Base-by-base conservation (phyloP, 2,888 invertebrate species). In the Biston betularia region DNA sequence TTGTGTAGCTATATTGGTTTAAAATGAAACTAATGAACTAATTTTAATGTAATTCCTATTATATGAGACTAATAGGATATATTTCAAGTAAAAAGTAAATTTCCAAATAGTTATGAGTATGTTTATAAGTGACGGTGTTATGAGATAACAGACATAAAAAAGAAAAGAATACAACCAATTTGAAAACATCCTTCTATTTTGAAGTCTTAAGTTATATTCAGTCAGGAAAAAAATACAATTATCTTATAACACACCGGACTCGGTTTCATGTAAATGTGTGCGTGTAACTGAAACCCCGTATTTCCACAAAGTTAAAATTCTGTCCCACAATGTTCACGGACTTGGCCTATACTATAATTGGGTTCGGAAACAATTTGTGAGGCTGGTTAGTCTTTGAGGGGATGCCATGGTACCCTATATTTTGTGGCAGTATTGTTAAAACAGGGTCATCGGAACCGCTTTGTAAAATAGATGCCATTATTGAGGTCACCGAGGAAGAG, bases 361-460 rank as follows among this genome's bases (percentile, higher is more conserved):
- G 84, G 80, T 89, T 89, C 79, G 68, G 75, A 74, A 87, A 88
- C 87, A 86, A 88, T 88, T 89, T 83, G 76, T 73, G 72, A 78
- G 72, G 71, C 73, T 66, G 76, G 76, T 78, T 76, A 73, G 71
- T 76, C 77, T 79, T 79, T 76, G 72, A 72, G 67, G 63, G 69
- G 71, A 75, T 73, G 69, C 63, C 63, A 66, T 64, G 71, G 73
- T 62, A 57, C 68, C 73, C 71, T 65, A 77, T 76, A 77, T 68
- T 79, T 79, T 65, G 68, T 65, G 69, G 71, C 68, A 78, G 78
- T 79, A 78, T 76, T 78, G 73, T 68, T 68, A 75, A 49, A 38
- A 75, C 38, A 54, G 33, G 54, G 70, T 65, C 67, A 72, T 68
- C 68, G 69, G 54, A 61, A 65, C 33, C 56, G 63, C 72, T 71